Conservation (phyloP, 1,140 invertebrate species). For the Calycopis cecrops region DNA sequence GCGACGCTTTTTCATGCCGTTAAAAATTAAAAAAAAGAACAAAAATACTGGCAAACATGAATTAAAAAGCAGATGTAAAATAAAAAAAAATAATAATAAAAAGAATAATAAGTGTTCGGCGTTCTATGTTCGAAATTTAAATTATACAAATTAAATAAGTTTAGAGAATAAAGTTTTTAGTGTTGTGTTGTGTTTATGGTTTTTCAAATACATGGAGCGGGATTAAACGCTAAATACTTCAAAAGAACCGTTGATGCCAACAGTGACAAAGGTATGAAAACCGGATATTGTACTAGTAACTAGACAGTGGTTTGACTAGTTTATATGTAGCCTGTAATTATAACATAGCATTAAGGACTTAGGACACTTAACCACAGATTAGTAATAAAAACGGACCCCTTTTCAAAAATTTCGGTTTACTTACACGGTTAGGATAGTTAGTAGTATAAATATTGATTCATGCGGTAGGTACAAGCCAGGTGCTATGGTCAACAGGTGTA, state of each 20-base stretch:
- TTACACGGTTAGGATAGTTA: not conserved
- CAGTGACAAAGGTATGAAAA: conserved; percentile 66
- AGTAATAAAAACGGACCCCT: not conserved
- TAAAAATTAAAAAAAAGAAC: not conserved
- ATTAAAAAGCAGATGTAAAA: conserved; percentile 27
- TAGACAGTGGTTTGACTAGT: conserved; percentile 58
- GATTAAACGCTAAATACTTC: conserved; percentile 27
- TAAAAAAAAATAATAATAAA: conserved; percentile 19
- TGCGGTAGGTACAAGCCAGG: not conserved
- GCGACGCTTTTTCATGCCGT: conserved; percentile 19
- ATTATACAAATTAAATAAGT: conserved; percentile 1
- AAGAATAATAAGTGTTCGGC: conserved; percentile 26
- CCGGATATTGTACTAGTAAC: conserved; percentile 53
- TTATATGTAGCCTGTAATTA: conserved; percentile 29
- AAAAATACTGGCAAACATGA: conserved; percentile 33
- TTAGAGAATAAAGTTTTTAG: conserved; percentile 53
- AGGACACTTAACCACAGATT: no score
- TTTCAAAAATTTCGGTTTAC: not conserved
- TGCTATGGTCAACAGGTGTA: conserved; percentile 4
- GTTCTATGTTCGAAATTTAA: not conserved
- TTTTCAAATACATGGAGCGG: conserved; percentile 40
- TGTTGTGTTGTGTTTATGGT: conserved; percentile 52
- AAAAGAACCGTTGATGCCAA: conserved; percentile 14
- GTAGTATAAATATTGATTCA: not conserved
- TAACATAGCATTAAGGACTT: not conserved